Conservation (phyloP, 2,113 vertebrate species). For the Pelobates fuscus region DNA sequence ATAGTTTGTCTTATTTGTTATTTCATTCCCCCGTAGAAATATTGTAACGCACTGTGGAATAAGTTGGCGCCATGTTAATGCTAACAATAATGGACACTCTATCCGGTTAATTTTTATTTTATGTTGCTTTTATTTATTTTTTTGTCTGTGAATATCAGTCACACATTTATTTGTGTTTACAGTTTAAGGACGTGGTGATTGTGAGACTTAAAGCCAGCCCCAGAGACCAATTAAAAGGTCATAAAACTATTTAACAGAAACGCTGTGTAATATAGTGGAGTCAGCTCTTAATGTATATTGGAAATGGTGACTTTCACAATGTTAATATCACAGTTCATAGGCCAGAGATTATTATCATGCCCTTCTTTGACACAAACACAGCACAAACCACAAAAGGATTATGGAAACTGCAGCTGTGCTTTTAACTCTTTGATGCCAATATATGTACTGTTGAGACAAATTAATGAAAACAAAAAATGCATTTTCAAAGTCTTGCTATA, state of each 20-base stretch:
- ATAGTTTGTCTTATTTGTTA: too few relatives aligned
- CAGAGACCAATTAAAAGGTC: slow-evolving; percentile 24
- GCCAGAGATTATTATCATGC: slow-evolving; percentile 4
- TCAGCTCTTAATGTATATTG: background rate
- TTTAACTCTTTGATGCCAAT: slow-evolving; percentile 4
- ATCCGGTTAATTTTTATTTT: too few relatives aligned
- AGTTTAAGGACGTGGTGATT: slow-evolving; percentile 11
- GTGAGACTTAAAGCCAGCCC: slow-evolving; percentile 9
- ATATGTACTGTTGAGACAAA: too few relatives aligned
- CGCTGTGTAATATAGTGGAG: background rate
- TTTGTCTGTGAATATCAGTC: slow-evolving; percentile 15
- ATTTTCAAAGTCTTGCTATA: too few relatives aligned
- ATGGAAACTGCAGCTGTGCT: background rate
- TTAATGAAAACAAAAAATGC: too few relatives aligned
- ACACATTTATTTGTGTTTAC: background rate
- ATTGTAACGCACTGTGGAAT: too few relatives aligned
- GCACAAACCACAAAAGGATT: background rate
- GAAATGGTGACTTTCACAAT: slow-evolving; percentile 13
- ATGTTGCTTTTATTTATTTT: too few relatives aligned
- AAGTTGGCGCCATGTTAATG: too few relatives aligned
- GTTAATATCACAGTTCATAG: slow-evolving; percentile 25
- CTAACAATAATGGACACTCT: too few relatives aligned
- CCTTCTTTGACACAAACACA: background rate
- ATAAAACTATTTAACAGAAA: slow-evolving; percentile 20
- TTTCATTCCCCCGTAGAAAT: too few relatives aligned